These are phyloP conservation scores for Caloenas nicobarica DNA, from an alignment of 2,113 vertebrate genomes.

Conservation along the genomic window DNA sequence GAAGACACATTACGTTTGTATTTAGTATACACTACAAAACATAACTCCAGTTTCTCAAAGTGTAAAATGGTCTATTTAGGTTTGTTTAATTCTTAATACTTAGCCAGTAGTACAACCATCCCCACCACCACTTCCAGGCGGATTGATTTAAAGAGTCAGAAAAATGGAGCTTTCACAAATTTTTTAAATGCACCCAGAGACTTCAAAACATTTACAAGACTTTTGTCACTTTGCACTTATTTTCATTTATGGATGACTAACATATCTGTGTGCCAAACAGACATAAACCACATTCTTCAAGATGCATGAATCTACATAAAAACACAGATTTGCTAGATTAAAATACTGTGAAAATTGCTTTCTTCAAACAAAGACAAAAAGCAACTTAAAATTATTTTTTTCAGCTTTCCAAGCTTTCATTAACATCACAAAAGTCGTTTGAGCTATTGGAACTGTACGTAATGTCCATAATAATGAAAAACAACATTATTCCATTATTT, in stretches of 20 bases:
- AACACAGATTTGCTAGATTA: background rate
- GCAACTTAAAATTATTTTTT: background rate
- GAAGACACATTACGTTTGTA: background rate
- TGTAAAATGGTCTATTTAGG: background rate
- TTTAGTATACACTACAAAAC: background rate
- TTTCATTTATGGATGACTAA: background rate
- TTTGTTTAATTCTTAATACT: background rate
- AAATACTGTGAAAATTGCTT: background rate
- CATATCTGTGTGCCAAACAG: background rate
- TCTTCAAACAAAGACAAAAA: background rate
- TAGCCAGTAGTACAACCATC: background rate
- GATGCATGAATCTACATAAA: background rate
- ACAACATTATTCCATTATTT: background rate
- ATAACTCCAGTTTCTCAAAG: background rate
- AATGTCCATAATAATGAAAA: background rate
- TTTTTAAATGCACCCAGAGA: background rate
- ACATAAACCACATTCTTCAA: background rate
- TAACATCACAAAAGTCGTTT: background rate
- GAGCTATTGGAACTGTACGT: background rate
- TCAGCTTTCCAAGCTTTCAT: background rate
- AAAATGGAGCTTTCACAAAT: background rate
- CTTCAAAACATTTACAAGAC: slow-evolving; percentile 20
- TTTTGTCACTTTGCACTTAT: background rate
- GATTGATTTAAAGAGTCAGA: background rate
- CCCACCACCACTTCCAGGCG: background rate